Evolutionary conservation across 2,797 vertebrate genomes (phyloP), one percentile per base, ranked within the genome.

Genomic region (Acanthis flammea): DNA sequence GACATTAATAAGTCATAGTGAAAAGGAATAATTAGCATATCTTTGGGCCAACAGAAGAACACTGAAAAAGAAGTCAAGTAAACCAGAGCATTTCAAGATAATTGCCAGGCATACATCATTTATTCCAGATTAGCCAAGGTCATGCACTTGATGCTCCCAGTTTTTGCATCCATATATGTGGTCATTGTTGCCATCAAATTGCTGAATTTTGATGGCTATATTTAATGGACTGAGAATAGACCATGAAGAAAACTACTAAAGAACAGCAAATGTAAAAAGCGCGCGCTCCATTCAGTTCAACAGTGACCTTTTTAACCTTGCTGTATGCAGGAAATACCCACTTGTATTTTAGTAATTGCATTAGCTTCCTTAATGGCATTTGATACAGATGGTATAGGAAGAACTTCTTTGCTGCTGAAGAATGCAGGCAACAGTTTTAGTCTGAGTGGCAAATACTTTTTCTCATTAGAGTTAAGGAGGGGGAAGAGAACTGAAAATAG

Each of bases 71-170:
- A 61, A 88, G 88, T 67, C 89, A 89, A 74, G 73, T 73, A 92
- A 95, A 98, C 96, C 97, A 97, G 98, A 98, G 97, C 97, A 97
- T 98, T 98, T 98, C 97, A 96, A 95, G 98, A 96, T 98, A 98
- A 98, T 98, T 98, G 98, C 97, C 97, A 97, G 96, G 97, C 97
- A 98, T 98, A 98, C 97, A 98, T 99, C 98, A 99, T 98, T 95
- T 97, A 96, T 97, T 95, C 87, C 97, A 98, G 97, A 98, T 98
- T 98, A 98, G 96, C 95, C 67, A 95, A 97, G 98, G 98, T 99
- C 98, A 95, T 65, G 98, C 97, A 97, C 97, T 97, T 96, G 94
- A 94, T 96, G 97, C 97, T 97, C 97, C 96, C 63, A 72, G 65
- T 92, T 96, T 94, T 95, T 86, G 70, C 93, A 95, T 95, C 92